phyloP scores from a whole-genome alignment of 2,113 vertebrate genomes.

The Furnarius figulus region DNA sequence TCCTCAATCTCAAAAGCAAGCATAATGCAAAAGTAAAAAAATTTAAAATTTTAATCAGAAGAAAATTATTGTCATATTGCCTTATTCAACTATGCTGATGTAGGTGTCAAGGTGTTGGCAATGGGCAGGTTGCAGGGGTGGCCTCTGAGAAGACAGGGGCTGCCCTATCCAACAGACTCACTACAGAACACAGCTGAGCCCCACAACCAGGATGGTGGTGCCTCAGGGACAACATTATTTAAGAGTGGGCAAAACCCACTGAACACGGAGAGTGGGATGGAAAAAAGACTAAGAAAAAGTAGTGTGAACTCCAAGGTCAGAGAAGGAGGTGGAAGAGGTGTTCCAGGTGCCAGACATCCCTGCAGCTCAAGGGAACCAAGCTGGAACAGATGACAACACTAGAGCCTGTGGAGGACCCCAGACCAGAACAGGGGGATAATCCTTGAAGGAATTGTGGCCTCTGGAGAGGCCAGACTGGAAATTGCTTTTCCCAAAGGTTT shows the following conservation, averaged over 20 bases:
- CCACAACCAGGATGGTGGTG: not conserved
- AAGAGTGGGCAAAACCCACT: not conserved
- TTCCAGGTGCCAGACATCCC: fast-evolving
- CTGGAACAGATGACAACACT: not conserved
- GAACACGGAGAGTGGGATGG: not conserved
- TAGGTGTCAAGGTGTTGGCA: not conserved
- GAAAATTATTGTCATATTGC: not conserved
- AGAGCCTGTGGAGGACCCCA: not conserved
- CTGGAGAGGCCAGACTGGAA: not conserved
- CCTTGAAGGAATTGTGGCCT: not conserved
- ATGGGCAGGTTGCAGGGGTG: not conserved
- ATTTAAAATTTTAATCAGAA: not conserved
- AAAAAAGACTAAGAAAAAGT: not conserved
- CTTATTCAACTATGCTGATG: not conserved
- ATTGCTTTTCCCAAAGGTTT: not conserved
- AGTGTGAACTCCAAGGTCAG: not conserved
- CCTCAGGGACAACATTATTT: not conserved
- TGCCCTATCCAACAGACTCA: not conserved
- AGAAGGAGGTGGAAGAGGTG: not conserved
- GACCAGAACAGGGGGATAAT: not conserved
- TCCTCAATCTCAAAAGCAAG: not conserved
- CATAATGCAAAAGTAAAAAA: not conserved
- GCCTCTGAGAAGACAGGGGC: not conserved
- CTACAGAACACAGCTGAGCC: not conserved
- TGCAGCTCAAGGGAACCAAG: not conserved